Base-by-base conservation (phyloP, 2,113 vertebrate species). In the Salvelinus alpinus region DNA sequence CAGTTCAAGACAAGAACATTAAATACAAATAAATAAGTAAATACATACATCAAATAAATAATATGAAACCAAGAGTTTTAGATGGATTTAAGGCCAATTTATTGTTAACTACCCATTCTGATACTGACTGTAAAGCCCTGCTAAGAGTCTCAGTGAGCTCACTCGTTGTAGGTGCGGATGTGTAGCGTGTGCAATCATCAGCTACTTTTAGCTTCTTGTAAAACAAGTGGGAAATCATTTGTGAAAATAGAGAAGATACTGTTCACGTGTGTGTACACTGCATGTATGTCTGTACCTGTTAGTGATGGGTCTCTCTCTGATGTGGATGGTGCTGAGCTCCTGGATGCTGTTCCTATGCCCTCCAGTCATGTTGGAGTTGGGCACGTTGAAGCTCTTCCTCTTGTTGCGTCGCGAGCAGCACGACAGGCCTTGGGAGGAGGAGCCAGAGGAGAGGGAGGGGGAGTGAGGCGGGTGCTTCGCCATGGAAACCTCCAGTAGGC, bases 291-390 rank as follows among this genome's bases (percentile, higher is more conserved):
- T 34, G 25, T 78, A 97, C 96, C 96, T 99, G 94, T 97, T 96
- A 67, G 89, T 92, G 27, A 94, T 82, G 0, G 94, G 95, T 73
- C 95, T 92, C 90, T 99, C 96, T 91, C 94, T 87, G 92, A 98
- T 96, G 85, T 98, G 96, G 90, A 99, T 97, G 74, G 96, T 98
- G 86, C 96, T 99, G 79, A 99, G 96, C 87, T 99, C 97, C 82
- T 98, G 97, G 25, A 97, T 83, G 1, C 93, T 95, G 80, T 92
- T 94, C 3, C 91, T 91, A 9, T 89, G 94, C 78, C 93, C 95
- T 90, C 91, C 0, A 16, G 79, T 77, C 64, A 91, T 70, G 57
- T 95, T 92, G 79, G 96, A 88, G 81, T 96, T 97, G 0, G 95
- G 95, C 65, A 97, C 94, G 69, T 91, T 95, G 89, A 96, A 96